Evolutionary conservation across 1,140 invertebrate genomes (phyloP).

Genomic region (Mya arenaria): DNA sequence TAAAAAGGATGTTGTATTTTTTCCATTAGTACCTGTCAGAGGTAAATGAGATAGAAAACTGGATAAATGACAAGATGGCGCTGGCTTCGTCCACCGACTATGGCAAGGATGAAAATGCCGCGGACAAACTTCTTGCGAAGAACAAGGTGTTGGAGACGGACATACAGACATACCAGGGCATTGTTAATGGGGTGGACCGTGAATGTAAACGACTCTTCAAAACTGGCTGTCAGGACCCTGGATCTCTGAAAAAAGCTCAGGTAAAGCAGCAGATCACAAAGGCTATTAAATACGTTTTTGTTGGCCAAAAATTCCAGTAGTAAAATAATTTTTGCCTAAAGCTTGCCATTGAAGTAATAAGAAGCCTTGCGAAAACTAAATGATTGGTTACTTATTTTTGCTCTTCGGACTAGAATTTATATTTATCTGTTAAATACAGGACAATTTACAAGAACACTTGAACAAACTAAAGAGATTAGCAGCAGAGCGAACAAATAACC

Average conservation of each 20-base stretch:
- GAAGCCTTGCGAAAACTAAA: no score
- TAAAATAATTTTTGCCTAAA: no score
- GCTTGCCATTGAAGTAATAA: no score
- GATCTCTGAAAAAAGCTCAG: slow-evolving; percentile 90
- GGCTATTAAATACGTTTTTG: no score
- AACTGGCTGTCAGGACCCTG: slow-evolving; percentile 87
- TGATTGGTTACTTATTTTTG: no score
- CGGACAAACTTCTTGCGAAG: slow-evolving; percentile 98
- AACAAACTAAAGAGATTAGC: slow-evolving; percentile 91
- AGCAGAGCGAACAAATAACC: slow-evolving; percentile 88
- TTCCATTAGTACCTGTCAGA: slow-evolving; percentile 95
- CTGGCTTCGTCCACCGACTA: slow-evolving; percentile 96
- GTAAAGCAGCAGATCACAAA: no score
- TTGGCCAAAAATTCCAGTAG: no score
- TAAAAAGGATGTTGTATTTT: slow-evolving; percentile 44
- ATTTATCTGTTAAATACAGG: slow-evolving; percentile 61
- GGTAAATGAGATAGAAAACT: slow-evolving; percentile 98
- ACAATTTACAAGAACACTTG: slow-evolving; percentile 86
- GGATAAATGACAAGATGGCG: slow-evolving; percentile 99
- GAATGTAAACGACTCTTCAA: slow-evolving; percentile 90
- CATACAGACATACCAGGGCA: slow-evolving; percentile 95
- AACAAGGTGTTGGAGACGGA: slow-evolving; percentile 95
- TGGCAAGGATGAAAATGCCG: slow-evolving; percentile 99
- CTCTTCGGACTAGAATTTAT: no score
- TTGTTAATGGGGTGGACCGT: slow-evolving; percentile 95